These are phyloP conservation scores for Epinephelus malabaricus DNA, from an alignment of 2,797 vertebrate species.

Conservation along the genomic window DNA sequence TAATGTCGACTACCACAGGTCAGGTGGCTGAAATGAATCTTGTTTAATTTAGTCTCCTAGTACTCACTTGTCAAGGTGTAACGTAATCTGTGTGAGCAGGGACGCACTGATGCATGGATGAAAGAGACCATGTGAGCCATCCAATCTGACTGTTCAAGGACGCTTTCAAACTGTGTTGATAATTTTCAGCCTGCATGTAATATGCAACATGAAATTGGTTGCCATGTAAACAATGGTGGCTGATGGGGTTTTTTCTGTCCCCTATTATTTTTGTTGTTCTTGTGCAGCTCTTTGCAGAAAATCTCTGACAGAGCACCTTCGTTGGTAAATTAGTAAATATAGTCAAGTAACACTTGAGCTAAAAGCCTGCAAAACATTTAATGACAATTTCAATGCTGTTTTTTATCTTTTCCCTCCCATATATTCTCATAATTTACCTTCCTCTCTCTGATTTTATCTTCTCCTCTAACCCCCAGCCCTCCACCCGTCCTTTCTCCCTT, in stretches of 20 bases:
- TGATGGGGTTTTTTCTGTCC: not conserved
- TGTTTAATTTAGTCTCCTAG: not conserved
- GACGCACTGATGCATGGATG: not conserved
- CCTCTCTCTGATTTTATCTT: slow-evolving; percentile 2
- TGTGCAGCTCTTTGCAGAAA: slow-evolving; percentile 3
- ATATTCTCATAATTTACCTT: not conserved
- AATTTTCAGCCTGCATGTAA: slow-evolving; percentile 16
- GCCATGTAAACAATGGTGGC: slow-evolving; percentile 23
- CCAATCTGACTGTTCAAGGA: not conserved
- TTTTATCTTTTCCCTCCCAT: not conserved
- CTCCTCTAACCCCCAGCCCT: slow-evolving; percentile 5
- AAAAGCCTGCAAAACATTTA: slow-evolving; percentile 3
- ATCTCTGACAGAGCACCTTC: not conserved
- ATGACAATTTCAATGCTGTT: not conserved
- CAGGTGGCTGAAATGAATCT: not conserved
- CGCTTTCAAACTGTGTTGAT: slow-evolving; percentile 22
- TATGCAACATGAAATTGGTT: slow-evolving; percentile 14
- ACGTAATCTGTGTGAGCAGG: not conserved
- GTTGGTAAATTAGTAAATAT: not conserved
- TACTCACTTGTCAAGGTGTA: not conserved
- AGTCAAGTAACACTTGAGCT: not conserved
- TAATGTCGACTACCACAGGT: not conserved
- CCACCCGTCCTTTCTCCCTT: slow-evolving; percentile 21
- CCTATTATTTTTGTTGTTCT: slow-evolving; percentile 11
- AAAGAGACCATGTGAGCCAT: not conserved